Evolutionary conservation across 92 coral and sea anemone genomes (phyloP).

Genomic region (Palythoa grandiflora): DNA sequence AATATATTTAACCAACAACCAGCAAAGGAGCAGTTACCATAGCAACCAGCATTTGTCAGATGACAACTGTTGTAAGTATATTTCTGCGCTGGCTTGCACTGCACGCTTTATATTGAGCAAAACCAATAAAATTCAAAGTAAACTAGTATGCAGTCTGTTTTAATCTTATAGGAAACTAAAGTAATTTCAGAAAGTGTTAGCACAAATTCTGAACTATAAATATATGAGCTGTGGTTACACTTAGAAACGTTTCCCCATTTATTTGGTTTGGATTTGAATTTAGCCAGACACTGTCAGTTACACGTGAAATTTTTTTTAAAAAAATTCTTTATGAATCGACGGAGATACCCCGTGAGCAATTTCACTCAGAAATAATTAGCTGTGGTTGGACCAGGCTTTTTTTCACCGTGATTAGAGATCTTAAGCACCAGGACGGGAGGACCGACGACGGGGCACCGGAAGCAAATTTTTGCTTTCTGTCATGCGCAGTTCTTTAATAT

Average conservation of each 20-base stretch:
- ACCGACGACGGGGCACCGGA: constrained; percentile 53
- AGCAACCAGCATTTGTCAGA: background rate
- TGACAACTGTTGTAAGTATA: background rate
- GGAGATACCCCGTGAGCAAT: no score
- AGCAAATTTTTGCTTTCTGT: constrained; percentile 39
- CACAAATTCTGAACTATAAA: no score
- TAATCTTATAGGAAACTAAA: background rate
- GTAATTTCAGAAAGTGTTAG: no score
- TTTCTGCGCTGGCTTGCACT: background rate
- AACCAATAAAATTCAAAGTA: background rate
- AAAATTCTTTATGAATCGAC: no score
- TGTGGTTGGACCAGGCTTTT: no score
- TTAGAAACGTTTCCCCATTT: no score
- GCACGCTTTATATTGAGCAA: background rate
- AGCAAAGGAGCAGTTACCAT: background rate
- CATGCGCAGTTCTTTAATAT: constrained; percentile 41
- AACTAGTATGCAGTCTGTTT: background rate
- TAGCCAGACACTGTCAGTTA: no score
- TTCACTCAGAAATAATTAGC: no score
- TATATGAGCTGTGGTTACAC: no score
- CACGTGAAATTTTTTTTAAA: no score
- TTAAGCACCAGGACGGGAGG: constrained; percentile 46
- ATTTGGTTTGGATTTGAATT: no score
- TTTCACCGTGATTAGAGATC: no score
- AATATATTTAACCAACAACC: background rate